phyloP scores from a whole-genome alignment of 1,140 invertebrate species.

The Danaus melanippus region DNA sequence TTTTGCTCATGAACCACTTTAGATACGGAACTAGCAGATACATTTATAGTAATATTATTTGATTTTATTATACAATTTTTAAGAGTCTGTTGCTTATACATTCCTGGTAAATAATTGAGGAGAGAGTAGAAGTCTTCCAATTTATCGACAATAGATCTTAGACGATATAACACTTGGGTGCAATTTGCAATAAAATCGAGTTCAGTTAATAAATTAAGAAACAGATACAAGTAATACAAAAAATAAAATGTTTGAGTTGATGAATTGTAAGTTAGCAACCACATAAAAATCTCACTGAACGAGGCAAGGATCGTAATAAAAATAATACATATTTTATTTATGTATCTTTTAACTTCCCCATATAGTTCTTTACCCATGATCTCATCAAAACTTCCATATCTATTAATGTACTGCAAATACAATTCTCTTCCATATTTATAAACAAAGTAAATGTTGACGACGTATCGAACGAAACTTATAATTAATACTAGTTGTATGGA shows the following conservation, averaged over 20 bases:
- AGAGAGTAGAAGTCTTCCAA: constrained; percentile 6
- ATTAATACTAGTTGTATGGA: constrained; percentile 7
- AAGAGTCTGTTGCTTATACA: neutral
- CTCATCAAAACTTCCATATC: constrained; percentile 7
- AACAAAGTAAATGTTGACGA: constrained; percentile 8
- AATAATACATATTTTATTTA: neutral
- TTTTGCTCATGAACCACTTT: neutral
- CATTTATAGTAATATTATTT: no score
- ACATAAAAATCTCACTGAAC: constrained; percentile 3
- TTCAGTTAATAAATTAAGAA: constrained; percentile 6
- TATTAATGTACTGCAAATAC: constrained; percentile 9
- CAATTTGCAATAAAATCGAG: constrained; percentile 11
- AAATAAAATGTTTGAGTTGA: neutral
- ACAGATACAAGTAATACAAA: constrained; percentile 8
- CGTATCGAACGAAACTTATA: constrained; percentile 4
- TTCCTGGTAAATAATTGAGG: constrained; percentile 1
- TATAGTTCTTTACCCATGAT: constrained; percentile 1
- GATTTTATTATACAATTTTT: no score
- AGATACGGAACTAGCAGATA: no score
- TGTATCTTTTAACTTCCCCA: neutral
- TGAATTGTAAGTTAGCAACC: constrained; percentile 1
- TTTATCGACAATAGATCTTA: constrained; percentile 11
- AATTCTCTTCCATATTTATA: constrained; percentile 11
- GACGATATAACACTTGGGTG: constrained; percentile 10
- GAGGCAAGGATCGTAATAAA: neutral